Base-by-base conservation (phyloP, 1,140 invertebrate genomes). In the Calephelis virginiensis region DNA sequence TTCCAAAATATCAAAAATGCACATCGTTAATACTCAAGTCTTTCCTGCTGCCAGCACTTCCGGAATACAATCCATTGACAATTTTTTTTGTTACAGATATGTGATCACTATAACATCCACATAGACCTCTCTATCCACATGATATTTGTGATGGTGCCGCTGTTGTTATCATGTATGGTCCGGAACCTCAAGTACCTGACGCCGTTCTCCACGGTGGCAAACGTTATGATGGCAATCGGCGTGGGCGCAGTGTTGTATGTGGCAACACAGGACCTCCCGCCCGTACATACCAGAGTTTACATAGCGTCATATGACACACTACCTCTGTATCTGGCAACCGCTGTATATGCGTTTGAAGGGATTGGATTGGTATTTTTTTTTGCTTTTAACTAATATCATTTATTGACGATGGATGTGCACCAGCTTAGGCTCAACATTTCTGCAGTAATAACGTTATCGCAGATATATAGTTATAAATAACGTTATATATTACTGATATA, bases 331-430 rank as follows among this genome's bases (percentile, higher is more conserved):
- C 96, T 96, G 74, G 95, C 95, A 56, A 96, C 95, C 7, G 94
- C 95, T 45, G 94, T 96, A 64, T 96, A 95, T 76, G 95, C 95
- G 43, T 96, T 96, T 74, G 96, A 96, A 85, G 96, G 95, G 66
- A 96, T 96, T 65, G 95, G 94, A 50, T 85, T 96, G 91, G 95
- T 96, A 79, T 93, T 90, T 77, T 68, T 53, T 17, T 62, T 37
- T 8, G 7, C 7, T 43, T 43, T 6, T 43, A 43, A 8, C 6
- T 43, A 8, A 0, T 43, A 8, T 43, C 1, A 43, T 9, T 43
- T 0, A 43, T 0, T 53, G 7, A n/a, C 13, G 13, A 28, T 53
- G 17, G 12, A 17, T 37, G 17, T 28, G 11, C 56, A 60, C 28
- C 11, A 12, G 8, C 17, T 37, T 56, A 40, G 28, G 28, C 28